Conservation (phyloP, 2,113 vertebrate species). For the Halcyon malimbica region DNA sequence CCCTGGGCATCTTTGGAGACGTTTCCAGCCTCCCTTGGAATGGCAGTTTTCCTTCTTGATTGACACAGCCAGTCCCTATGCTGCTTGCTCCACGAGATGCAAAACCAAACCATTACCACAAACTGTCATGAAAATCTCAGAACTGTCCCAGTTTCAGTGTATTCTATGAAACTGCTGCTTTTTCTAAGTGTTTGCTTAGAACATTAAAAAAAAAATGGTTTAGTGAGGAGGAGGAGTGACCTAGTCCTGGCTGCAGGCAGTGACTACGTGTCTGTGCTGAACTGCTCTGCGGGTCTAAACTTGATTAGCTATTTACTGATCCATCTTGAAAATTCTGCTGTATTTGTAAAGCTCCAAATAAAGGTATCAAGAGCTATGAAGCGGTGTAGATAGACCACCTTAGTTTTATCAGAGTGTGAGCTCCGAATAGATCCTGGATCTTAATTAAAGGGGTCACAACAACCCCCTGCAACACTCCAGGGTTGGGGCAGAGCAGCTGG, state of each 20-base stretch:
- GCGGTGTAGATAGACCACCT: neutral
- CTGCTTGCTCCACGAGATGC: neutral
- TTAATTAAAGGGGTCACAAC: no score
- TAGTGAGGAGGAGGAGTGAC: neutral
- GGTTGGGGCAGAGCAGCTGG: no score
- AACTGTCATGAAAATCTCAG: neutral
- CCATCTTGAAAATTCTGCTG: neutral
- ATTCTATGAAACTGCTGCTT: neutral
- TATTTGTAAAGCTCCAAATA: neutral
- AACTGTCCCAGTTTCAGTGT: neutral
- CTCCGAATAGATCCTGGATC: neutral
- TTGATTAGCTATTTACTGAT: neutral
- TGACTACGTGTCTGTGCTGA: rapidly evolving
- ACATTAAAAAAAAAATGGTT: neutral
- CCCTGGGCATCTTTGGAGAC: neutral
- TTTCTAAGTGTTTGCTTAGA: neutral
- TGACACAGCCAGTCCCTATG: neutral
- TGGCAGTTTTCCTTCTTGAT: neutral
- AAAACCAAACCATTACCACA: neutral
- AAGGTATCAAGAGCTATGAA: neutral
- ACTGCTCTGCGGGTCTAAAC: neutral
- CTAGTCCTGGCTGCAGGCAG: neutral
- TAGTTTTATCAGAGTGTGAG: neutral
- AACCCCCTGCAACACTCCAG: no score
- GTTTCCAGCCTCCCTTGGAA: neutral